Conservation (phyloP, 2,113 vertebrate species). For the Sylvietta virens region DNA sequence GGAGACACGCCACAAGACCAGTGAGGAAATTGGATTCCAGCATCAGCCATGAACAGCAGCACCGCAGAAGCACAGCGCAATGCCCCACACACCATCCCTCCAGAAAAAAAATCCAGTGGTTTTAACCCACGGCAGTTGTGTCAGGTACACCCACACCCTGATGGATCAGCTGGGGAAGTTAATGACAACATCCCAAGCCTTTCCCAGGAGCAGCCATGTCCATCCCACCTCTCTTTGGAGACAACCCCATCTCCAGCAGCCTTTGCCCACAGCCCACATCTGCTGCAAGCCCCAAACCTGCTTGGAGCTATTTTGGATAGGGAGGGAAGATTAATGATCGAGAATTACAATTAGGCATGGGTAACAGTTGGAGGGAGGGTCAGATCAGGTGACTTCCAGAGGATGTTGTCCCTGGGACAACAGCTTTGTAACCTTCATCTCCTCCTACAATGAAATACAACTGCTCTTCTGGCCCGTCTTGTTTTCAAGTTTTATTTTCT, state of each 20-base stretch:
- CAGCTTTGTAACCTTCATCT: neutral
- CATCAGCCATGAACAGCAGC: neutral
- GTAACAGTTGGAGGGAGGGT: neutral
- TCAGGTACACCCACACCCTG: neutral
- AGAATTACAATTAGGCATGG: neutral
- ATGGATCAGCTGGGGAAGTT: neutral
- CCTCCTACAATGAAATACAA: neutral
- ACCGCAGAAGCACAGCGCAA: neutral
- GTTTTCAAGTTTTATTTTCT: constrained; percentile 11
- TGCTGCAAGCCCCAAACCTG: neutral
- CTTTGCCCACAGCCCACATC: neutral
- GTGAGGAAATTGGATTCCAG: neutral
- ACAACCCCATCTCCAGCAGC: neutral
- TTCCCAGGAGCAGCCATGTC: neutral
- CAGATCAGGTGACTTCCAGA: neutral
- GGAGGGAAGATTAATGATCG: neutral
- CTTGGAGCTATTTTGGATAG: neutral
- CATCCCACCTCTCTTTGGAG: neutral
- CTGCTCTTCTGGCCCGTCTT: neutral
- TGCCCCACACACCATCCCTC: neutral
- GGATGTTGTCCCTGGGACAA: neutral
- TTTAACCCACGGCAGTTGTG: neutral
- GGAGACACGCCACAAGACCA: neutral
- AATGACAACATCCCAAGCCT: neutral
- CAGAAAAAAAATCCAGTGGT: neutral